Evolutionary conservation across 2,113 vertebrate genomes (phyloP), one percentile per base, ranked within the genome.

Genomic region (Beaufortia kweichowensis): DNA sequence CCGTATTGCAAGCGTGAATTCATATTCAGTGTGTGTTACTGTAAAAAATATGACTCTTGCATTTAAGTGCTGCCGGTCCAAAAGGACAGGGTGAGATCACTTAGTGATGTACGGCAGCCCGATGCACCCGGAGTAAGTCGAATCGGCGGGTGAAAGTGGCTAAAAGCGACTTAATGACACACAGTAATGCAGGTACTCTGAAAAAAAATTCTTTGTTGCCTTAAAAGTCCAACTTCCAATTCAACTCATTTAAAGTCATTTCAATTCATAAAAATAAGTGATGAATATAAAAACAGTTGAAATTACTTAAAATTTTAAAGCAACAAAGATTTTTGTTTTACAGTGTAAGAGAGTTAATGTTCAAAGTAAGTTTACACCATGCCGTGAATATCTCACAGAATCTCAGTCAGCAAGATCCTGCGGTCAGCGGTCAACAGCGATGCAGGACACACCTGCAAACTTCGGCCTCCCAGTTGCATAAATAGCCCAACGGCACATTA

Each of bases 161-260:
- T 79, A 77, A 83, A 80, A 77, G 69, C 74, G 63, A 64, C 76
- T 78, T 80, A 68, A 80, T 78, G 67, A 74, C n/a, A 4, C 48
- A 35, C 65, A 35, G 53, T 76, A 79, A 76, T 65, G 46, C 69
- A 19, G 21, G 55, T 3, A 28, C 7, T n/a, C n/a, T n/a, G n/a
- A n/a, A n/a, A n/a, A n/a, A n/a, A n/a, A n/a, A n/a, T n/a, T n/a
- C n/a, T n/a, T n/a, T n/a, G n/a, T n/a, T n/a, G n/a, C n/a, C n/a
- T n/a, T n/a, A n/a, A n/a, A n/a, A n/a, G n/a, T n/a, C n/a, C n/a
- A n/a, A n/a, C n/a, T n/a, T n/a, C n/a, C n/a, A n/a, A n/a, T n/a
- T n/a, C n/a, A n/a, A n/a, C n/a, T n/a, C n/a, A n/a, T n/a, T n/a
- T n/a, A n/a, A n/a, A n/a, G n/a, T n/a, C n/a, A n/a, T n/a, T n/a